These are phyloP conservation scores for Asobara japonica DNA, from an alignment of 1,140 invertebrate species.

Conservation along the genomic window DNA sequence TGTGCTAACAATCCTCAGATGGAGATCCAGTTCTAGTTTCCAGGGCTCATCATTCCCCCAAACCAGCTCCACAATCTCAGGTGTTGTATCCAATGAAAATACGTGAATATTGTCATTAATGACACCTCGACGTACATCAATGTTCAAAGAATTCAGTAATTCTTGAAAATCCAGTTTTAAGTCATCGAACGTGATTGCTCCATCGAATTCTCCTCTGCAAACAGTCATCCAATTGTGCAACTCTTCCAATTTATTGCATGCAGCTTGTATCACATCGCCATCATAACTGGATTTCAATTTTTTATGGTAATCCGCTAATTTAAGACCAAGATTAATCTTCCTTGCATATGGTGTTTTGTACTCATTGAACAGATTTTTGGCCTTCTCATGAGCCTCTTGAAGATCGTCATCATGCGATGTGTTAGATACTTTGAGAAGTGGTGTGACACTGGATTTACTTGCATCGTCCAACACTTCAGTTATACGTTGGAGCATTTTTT, in stretches of 20 bases:
- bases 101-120: background rate
- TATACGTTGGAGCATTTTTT: constrained; percentile 66
- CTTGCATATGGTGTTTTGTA: constrained; percentile 39
- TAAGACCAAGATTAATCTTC: constrained; percentile 52
- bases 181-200: background rate
- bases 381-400: background rate
- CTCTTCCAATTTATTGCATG: constrained; percentile 29
- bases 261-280: constrained; percentile 23
- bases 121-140: background rate
- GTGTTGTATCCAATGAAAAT: constrained; percentile 41
- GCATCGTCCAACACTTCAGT: constrained; percentile 41
- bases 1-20: background rate
- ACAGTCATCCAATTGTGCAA: background rate
- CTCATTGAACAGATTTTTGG: constrained; percentile 32
- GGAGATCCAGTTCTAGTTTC: background rate
- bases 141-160: background rate
- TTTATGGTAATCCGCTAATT: constrained; percentile 50
- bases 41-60: constrained; percentile 16
- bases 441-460: background rate
- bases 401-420: background rate
- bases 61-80: constrained; percentile 45
- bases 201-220: background rate
- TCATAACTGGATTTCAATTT: constrained; percentile 39
- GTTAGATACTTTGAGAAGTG: background rate
- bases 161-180: background rate